A percentile compares a stretch with the other conserved stretches of the same genome.
Conservation (phyloP, 2,888 invertebrate species). For the Eutolmus rufibarbis region DNA sequence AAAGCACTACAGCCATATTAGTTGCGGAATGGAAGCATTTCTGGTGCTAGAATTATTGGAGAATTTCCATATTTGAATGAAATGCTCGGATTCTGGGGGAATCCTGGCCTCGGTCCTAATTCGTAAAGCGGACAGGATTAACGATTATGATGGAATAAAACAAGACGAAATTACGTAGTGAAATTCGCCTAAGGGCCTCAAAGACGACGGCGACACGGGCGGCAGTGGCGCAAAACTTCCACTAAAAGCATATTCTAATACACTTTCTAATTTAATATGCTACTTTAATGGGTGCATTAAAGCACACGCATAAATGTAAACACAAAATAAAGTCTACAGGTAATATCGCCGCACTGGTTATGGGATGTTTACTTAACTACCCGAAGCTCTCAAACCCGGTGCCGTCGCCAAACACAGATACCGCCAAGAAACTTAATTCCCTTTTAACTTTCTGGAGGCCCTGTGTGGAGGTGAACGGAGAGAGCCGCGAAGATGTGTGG, state of each 20-base stretch:
- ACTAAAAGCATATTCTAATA: constrained; percentile 47
- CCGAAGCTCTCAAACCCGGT: constrained; percentile 40
- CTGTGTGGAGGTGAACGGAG: not conserved
- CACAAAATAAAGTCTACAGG: constrained; percentile 45
- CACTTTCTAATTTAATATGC: constrained; percentile 48
- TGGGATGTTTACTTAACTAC: constrained; percentile 46
- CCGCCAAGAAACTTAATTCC: constrained; percentile 44
- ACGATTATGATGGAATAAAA: constrained; percentile 11
- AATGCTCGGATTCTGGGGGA: not conserved
- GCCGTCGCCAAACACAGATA: constrained; percentile 35
- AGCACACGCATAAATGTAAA: constrained; percentile 47
- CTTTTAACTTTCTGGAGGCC: constrained; percentile 5
- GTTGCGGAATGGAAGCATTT: not conserved
- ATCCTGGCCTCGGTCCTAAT: not conserved
- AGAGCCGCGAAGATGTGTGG: not conserved
- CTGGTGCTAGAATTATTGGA: not conserved
- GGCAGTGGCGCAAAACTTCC: constrained; percentile 28
- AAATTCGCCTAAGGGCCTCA: not conserved
- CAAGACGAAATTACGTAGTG: constrained; percentile 15
- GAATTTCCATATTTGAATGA: not conserved
- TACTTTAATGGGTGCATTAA: constrained; percentile 48
- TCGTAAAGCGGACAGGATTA: constrained; percentile 16
- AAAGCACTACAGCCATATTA: not conserved
- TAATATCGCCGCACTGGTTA: constrained; percentile 43
- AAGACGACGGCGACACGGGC: constrained; percentile 15